Base-by-base conservation (phyloP, 2,888 invertebrate species). In the Endomychus coccineus region DNA sequence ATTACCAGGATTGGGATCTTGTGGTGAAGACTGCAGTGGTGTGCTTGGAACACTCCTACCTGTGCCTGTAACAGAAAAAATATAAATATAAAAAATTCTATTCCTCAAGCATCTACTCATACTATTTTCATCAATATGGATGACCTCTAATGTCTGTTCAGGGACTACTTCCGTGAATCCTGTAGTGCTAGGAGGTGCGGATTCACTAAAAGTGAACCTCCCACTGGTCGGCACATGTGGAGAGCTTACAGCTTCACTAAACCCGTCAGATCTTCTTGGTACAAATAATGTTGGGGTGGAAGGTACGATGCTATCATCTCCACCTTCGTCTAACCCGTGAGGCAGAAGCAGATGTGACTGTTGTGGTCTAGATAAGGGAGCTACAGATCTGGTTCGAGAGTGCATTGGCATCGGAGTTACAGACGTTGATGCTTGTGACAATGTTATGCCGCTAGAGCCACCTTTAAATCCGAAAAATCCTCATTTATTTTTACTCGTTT, bases 191-290 rank as follows among this genome's bases (percentile, higher is more conserved):
- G 54, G 52, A 15, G 58, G 48, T 4, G 65, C 58, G 3, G 73
- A 64, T 49, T 80, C 80, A 37, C 74, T 73, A 54, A 80, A 80
- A 11, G 74, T 77, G 54, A 82, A 83, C 46, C 80, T 70, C 33
- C 75, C 74, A 43, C 65, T 66, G 39, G 67, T 66, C 3, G 77
- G 77, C 16, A 83, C 79, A 67, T 83, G 80, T 3, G 92, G 92
- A 0, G 92, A 92, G 61, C 90, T 90, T 21, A 92, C 86, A 27
- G 90, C 90, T 61, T 91, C 89, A 22, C 89, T 87, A 67, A 89
- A 89, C 34, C 88, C 89, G 62, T 91, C 90, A 42, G 76, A 80
- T 42, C 89, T 73, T 40, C 86, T 70, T 3, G 89, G 87, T 27
- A 85, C 81, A 57, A 83, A 86, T 15, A 91, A 68, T 3, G 90